These are phyloP conservation scores for Drosophila paranaensis DNA, from an alignment of 2,888 invertebrate species.

Conservation along the genomic window DNA sequence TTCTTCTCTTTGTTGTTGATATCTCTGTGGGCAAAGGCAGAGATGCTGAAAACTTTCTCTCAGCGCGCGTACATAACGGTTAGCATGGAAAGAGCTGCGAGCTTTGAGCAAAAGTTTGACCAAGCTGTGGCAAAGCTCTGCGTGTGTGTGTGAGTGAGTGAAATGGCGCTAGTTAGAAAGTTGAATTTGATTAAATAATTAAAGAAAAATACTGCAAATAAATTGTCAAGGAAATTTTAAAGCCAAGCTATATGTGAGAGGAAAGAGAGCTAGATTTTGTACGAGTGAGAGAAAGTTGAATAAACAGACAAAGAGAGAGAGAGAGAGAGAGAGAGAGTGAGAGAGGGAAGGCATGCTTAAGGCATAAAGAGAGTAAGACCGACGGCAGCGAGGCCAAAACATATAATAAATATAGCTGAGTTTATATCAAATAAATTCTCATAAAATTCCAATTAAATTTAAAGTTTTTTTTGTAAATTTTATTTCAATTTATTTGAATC, in stretches of 20 bases:
- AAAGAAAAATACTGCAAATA: constrained; percentile 17
- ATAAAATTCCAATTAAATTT: constrained; percentile 1
- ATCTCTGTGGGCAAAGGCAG: constrained; percentile 52
- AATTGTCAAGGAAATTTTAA: constrained; percentile 4
- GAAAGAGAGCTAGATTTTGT: no score
- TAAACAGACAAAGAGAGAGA: no score
- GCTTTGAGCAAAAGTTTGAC: constrained; percentile 52
- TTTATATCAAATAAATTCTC: background rate
- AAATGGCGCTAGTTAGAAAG: constrained; percentile 18
- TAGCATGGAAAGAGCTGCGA: constrained; percentile 32
- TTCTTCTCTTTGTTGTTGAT: constrained; percentile 48
- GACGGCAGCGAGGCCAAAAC: no score
- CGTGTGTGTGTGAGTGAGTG: background rate
- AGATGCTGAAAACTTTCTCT: constrained; percentile 52
- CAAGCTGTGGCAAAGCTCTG: constrained; percentile 28
- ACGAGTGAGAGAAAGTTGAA: no score
- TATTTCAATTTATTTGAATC: background rate
- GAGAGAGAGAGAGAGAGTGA: background rate
- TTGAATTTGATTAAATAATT: constrained; percentile 21
- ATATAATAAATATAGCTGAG: background rate
- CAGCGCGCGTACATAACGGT: constrained; percentile 17
- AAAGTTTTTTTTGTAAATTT: constrained; percentile 7
- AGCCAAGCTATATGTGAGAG: background rate
- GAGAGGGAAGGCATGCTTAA: background rate
- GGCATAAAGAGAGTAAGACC: background rate